Base-by-base conservation (phyloP, 2,888 invertebrate genomes). In the Leucoma salicis region DNA sequence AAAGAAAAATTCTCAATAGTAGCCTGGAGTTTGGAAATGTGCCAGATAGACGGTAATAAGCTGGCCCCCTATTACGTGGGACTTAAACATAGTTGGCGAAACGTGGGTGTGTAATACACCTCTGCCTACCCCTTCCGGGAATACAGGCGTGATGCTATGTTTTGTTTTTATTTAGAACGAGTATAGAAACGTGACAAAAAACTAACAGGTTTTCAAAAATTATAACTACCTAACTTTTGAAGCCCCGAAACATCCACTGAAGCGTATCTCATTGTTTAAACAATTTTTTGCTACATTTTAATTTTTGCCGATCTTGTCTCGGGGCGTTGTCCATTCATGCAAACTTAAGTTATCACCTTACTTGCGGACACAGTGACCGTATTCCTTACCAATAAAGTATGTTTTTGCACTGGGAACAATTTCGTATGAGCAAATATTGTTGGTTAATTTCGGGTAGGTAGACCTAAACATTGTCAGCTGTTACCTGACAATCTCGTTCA, bases 401-500 rank as follows among this genome's bases (percentile, higher is more conserved):
- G 41, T 35, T 41, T 35, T 41, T 2, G 12, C 1, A 31, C 5
- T 37, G 3, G 4, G 2, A n/a, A 11, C n/a, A 0, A 11, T 29
- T 21, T 27, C 5, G 1, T 7, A 27, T 0, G 24, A 34, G 45
- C 16, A 45, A 40, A 39, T 40, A 18, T 31, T 7, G 35, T 37
- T 45, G 46, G 49, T 39, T 36, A 31, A 31, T 43, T 42, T 41
- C 15, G 32, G 42, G 45, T 53, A 53, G 52, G 43, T 48, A 49
- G 49, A 51, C 46, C 53, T 48, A 54, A 45, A 57, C 28, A 49
- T 54, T 57, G 63, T 58, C 57, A 53, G 63, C 53, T 63, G 57
- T 58, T 51, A 45, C 6, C 35, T n/a, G 31, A 35, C 44, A 64
- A 67, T 68, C 67, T 59, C 34, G 45, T 60, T 66, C 53, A 60